These are phyloP conservation scores for Rattus rattus DNA, from an alignment of 2,113 vertebrate species.

Conservation along the genomic window DNA sequence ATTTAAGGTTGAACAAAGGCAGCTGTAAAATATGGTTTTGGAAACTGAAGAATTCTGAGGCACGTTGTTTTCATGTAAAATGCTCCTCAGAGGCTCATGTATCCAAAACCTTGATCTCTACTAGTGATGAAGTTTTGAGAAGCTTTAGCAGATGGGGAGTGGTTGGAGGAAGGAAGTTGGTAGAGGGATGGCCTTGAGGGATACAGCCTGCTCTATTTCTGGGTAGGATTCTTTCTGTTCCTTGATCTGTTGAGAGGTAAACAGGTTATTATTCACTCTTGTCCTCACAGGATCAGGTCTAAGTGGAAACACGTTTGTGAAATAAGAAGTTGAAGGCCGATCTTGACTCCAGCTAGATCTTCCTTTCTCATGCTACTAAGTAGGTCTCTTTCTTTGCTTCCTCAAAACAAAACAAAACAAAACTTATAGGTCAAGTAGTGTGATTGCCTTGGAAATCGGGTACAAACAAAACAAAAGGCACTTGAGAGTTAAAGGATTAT, in stretches of 20 bases:
- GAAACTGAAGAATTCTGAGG: not conserved
- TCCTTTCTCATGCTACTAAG: not conserved
- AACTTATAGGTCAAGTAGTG: not conserved
- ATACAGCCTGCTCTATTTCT: not conserved
- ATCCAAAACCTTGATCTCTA: not conserved
- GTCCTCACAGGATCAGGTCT: not conserved
- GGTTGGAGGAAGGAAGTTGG: not conserved
- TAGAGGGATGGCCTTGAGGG: not conserved
- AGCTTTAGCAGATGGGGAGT: too few species aligned
- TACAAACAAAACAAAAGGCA: not conserved
- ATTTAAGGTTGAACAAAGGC: not conserved
- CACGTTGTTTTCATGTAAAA: not conserved
- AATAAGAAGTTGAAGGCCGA: not conserved
- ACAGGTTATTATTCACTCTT: not conserved
- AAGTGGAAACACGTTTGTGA: not conserved
- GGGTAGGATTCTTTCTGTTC: not conserved
- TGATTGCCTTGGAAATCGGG: not conserved
- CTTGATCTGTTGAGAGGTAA: not conserved
- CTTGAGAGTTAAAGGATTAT: not conserved
- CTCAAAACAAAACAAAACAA: not conserved
- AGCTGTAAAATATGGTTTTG: not conserved
- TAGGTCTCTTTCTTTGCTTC: not conserved
- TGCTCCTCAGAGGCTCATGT: not conserved
- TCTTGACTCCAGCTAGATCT: not conserved
- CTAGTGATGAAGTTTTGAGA: not conserved